These are phyloP conservation scores for Cheilosia soror DNA, from an alignment of 2,888 invertebrate genomes.

Conservation along the genomic window DNA sequence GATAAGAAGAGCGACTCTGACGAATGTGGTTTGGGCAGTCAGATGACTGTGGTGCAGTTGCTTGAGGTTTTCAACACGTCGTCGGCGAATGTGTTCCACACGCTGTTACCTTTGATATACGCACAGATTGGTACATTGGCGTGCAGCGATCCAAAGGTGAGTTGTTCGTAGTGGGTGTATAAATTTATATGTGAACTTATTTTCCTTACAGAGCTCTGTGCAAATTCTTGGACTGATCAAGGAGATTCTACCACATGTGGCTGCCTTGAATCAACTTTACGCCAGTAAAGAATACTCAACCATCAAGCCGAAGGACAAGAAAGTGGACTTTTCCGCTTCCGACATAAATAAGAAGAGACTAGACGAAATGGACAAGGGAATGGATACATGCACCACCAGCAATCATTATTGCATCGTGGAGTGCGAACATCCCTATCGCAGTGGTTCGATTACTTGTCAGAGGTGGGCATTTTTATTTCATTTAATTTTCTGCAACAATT, in stretches of 20 bases:
- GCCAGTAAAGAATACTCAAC: slow-evolving; percentile 79
- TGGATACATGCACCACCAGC: slow-evolving; percentile 87
- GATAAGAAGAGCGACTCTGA: slow-evolving; percentile 81
- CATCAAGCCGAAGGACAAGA: slow-evolving; percentile 60
- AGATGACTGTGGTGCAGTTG: slow-evolving; percentile 80
- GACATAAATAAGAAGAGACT: slow-evolving; percentile 74
- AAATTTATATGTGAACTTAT: background rate
- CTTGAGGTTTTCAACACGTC: slow-evolving; percentile 83
- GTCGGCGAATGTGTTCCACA: slow-evolving; percentile 86
- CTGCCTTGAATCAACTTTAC: slow-evolving; percentile 90
- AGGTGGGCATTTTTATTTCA: slow-evolving; percentile 84
- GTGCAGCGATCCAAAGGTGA: slow-evolving; percentile 91
- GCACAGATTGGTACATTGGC: slow-evolving; percentile 92
- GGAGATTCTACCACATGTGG: slow-evolving; percentile 94
- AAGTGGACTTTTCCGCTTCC: slow-evolving; percentile 59
- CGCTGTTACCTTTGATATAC: slow-evolving; percentile 92
- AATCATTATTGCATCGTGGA: slow-evolving; percentile 96
- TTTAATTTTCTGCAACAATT: background rate
- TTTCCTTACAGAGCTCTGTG: slow-evolving; percentile 88
- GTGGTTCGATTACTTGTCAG: slow-evolving; percentile 93
- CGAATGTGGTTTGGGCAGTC: slow-evolving; percentile 78
- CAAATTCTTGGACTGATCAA: slow-evolving; percentile 94
- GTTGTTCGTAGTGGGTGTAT: slow-evolving; percentile 65
- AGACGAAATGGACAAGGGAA: slow-evolving; percentile 79
- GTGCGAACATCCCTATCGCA: slow-evolving; percentile 98